Conservation (phyloP, 2,888 invertebrate species). For the Plebejus melissa region DNA sequence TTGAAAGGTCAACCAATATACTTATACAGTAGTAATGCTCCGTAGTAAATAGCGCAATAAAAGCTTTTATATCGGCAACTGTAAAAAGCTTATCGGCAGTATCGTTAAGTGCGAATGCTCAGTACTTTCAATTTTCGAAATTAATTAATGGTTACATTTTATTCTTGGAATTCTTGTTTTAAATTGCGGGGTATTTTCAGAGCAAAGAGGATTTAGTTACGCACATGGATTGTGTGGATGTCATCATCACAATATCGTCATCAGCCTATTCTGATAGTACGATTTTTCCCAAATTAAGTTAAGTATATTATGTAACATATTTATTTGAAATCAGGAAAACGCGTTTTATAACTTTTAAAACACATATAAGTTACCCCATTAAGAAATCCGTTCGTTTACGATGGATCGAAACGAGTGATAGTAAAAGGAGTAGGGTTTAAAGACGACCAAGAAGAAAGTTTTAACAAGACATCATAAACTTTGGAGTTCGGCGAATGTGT, state of each 20-base stretch:
- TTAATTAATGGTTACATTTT: not conserved
- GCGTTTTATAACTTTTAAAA: too few species aligned
- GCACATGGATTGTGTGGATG: not conserved
- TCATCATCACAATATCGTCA: too few species aligned
- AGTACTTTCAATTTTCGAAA: slow-evolving; percentile 2
- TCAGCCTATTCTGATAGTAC: too few species aligned
- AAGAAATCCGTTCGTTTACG: not conserved
- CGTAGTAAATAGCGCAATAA: slow-evolving; percentile 17
- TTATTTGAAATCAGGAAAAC: too few species aligned
- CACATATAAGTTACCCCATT: not conserved
- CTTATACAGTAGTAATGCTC: slow-evolving; percentile 7
- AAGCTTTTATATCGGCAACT: slow-evolving; percentile 6
- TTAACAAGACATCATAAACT: not conserved
- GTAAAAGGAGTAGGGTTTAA: not conserved
- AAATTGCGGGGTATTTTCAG: not conserved
- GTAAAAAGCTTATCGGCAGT: slow-evolving; percentile 8
- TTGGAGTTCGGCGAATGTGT: not conserved
- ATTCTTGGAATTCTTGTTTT: not conserved
- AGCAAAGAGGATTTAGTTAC: not conserved
- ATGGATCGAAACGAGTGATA: not conserved
- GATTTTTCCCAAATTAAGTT: too few species aligned
- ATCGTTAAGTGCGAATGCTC: not conserved
- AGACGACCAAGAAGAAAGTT: not conserved
- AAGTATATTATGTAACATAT: too few species aligned
- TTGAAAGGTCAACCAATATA: not conserved